Evolutionary conservation across 2,888 invertebrate genomes (phyloP).

Genomic region (Seira ritae): DNA sequence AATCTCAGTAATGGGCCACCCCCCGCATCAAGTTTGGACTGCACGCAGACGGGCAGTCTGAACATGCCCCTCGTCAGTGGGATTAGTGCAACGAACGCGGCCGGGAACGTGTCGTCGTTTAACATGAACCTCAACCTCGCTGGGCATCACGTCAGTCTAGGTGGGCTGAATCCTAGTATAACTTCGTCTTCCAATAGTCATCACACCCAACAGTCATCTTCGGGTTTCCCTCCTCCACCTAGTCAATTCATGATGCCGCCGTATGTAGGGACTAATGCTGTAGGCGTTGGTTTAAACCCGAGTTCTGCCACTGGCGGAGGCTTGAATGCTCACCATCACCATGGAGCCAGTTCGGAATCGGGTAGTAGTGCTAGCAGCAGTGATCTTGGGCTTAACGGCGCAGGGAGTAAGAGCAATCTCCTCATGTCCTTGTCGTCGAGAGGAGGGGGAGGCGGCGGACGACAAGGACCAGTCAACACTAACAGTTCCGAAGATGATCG

Average conservation of each 20-base stretch:
- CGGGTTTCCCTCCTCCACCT: constrained; percentile 69
- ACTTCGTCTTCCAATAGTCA: constrained; percentile 64
- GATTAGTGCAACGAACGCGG: constrained; percentile 68
- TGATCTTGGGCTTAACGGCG: constrained; percentile 69
- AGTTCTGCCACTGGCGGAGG: constrained; percentile 61
- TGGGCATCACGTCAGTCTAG: constrained; percentile 60
- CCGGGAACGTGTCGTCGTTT: constrained; percentile 65
- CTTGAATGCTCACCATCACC: constrained; percentile 39
- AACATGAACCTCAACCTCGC: constrained; percentile 72
- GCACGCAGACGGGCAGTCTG: constrained; percentile 76
- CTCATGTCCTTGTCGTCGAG: constrained; percentile 72
- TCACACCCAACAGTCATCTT: constrained; percentile 63
- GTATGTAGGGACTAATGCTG: constrained; percentile 51
- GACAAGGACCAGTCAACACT: constrained; percentile 68
- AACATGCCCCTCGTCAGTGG: constrained; percentile 75
- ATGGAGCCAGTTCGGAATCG: constrained; percentile 68
- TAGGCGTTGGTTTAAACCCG: constrained; percentile 56
- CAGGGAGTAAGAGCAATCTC: constrained; percentile 67
- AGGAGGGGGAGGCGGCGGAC: constrained; percentile 45
- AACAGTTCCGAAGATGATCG: constrained; percentile 74
- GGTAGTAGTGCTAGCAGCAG: constrained; percentile 72
- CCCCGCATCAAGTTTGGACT: constrained; percentile 75
- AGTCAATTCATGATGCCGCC: constrained; percentile 71
- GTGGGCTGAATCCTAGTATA: constrained; percentile 61
- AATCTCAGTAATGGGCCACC: constrained; percentile 73